Evolutionary conservation across 1,140 invertebrate species (phyloP).

Genomic region (Odontomachus brunneus): DNA sequence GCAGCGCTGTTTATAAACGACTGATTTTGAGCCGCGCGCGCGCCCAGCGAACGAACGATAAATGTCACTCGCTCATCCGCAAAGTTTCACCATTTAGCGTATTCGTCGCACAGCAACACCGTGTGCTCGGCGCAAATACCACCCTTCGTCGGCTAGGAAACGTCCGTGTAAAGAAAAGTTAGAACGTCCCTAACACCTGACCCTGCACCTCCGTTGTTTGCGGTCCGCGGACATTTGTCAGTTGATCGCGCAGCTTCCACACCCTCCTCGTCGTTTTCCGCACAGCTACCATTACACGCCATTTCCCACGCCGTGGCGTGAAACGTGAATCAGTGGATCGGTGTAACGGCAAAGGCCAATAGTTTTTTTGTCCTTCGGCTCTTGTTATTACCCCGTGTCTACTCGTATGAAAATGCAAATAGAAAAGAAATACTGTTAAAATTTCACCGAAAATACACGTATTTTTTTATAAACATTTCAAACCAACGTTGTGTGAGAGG

Average conservation of each 20-base stretch:
- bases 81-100: constrained; percentile 25
- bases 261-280: constrained; percentile 20
- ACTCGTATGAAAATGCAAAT: constrained; percentile 1
- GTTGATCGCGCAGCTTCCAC: constrained; percentile 46
- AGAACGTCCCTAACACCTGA: constrained; percentile 44
- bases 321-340: constrained; percentile 20
- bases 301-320: constrained; percentile 17
- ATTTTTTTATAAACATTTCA: constrained; percentile 22
- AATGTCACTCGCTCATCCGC: constrained; percentile 23
- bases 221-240: constrained; percentile 66
- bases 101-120: constrained; percentile 17
- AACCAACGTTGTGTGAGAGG: background rate
- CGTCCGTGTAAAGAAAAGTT: constrained; percentile 44
- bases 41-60: constrained; percentile 26
- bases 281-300: constrained; percentile 1
- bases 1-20: constrained; percentile 30
- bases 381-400: background rate
- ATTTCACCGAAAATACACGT: background rate
- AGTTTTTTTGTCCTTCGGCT: constrained; percentile 2
- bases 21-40: constrained; percentile 32
- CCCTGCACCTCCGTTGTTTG: constrained; percentile 38
- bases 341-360: constrained; percentile 9
- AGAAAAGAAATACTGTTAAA: background rate
- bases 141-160: constrained; percentile 17
- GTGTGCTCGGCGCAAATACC: background rate